Evolutionary conservation across 2,797 vertebrate species (phyloP).

Genomic region (Kryptopterus vitreolus): DNA sequence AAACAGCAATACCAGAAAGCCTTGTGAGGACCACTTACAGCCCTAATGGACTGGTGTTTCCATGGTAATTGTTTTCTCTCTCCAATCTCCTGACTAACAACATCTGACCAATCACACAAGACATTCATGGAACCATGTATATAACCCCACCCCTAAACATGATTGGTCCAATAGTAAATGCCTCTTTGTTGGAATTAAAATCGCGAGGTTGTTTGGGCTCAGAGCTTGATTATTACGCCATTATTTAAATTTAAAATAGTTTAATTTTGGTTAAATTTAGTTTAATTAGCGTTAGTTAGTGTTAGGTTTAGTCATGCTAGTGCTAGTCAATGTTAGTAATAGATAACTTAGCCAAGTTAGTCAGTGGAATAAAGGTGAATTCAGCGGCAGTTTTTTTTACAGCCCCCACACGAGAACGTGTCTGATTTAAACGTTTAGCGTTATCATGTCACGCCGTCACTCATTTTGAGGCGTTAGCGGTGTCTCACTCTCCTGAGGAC

Average conservation of each 20-base stretch:
- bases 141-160: not conserved
- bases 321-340: not conserved
- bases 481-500: conserved; percentile 58
- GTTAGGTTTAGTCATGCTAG: too few relatives aligned
- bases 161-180: not conserved
- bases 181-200: not conserved
- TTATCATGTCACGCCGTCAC: not conserved
- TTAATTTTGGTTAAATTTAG: not conserved
- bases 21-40: not conserved
- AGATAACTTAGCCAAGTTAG: not conserved
- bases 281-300: not conserved
- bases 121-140: not conserved
- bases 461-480: conserved; percentile 64
- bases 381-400: not conserved
- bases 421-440: not conserved
- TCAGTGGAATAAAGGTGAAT: not conserved
- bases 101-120: not conserved
- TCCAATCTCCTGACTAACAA: not conserved
- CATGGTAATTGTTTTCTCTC: not conserved
- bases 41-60: not conserved
- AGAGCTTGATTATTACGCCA: too few relatives aligned
- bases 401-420: not conserved
- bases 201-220: not conserved
- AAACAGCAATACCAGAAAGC: not conserved
- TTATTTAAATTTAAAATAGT: too few relatives aligned